Evolutionary conservation across 37 sponge, comb jelly and placozoan genomes (phyloP), one percentile per base, ranked within the genome.

Genomic region (Geodia barretti): DNA sequence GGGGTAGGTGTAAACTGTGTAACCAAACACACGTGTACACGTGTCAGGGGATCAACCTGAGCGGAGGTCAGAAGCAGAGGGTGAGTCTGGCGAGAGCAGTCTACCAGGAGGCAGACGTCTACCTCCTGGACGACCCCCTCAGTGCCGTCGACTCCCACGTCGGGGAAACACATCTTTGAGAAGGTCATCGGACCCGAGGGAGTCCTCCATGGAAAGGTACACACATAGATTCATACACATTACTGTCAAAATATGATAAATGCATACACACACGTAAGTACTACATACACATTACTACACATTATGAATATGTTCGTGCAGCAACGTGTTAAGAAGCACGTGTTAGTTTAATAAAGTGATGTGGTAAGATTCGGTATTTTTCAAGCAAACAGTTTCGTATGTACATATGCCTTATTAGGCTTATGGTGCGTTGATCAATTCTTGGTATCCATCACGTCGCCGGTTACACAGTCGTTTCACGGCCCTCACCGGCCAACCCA

Each of bases 51-150:
- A 98, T 98, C 76, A 98, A 98, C 79, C 70, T 98, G 59, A 98
- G 99, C 92, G 99, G 99, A 58, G 99, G 99, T 64, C 99, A 98
- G 91, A 98, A 98, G 82, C 99, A 98, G 90, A 66, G 99, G 17
- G 99, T 98, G 72, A 94, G 95, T 76, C 76, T 98, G 43, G 99
- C 99, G 17, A 84, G 99, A 69, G 99, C 99, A 47, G 91, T 95
- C 63, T 98, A 98, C 82, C 92, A 95, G 74, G 85, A 98, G 19
- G 78, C 90, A 35, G 99, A 98, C 61, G 80, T 98, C 68, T 96
- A 93, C 74, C 79, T 95, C 67, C 75, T 98, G 33, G 99, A 98
- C 74, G 96, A 98, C 87, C 97, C 99, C 0, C 83, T 98, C 39
- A 88, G 90, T 80, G 99, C 99, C 31, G 99, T 99, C 34, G 99